Evolutionary conservation across 2,797 vertebrate genomes (phyloP).

Genomic region (Periophthalmus magnuspinnatus): DNA sequence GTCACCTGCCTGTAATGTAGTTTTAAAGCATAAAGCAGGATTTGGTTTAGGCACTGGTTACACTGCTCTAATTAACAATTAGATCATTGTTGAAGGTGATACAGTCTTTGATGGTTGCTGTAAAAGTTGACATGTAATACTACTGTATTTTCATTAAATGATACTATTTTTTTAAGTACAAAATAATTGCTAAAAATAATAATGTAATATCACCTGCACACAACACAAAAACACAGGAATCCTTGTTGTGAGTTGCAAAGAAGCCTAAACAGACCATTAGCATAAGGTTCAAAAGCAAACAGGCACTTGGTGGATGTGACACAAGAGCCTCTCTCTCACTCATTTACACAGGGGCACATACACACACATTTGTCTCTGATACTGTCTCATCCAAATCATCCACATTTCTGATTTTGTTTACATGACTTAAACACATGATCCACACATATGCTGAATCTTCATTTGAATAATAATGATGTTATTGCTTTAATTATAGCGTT

Average conservation of each 20-base stretch:
- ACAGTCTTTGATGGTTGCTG: too few relatives aligned
- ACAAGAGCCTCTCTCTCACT: constrained; percentile 30
- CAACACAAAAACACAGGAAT: constrained; percentile 38
- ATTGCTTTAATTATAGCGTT: background rate
- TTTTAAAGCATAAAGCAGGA: too few relatives aligned
- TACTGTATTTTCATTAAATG: too few relatives aligned
- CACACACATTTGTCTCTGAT: background rate
- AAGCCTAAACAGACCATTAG: constrained; percentile 52
- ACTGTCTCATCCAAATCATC: constrained; percentile 19
- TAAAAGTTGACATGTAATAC: too few relatives aligned
- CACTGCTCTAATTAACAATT: too few relatives aligned
- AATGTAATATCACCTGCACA: constrained; percentile 1
- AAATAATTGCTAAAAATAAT: background rate
- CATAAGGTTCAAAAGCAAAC: constrained; percentile 55
- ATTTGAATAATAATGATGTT: constrained; percentile 39
- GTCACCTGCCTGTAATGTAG: too few relatives aligned
- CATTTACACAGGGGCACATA: constrained; percentile 25
- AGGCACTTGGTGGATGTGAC: constrained; percentile 25
- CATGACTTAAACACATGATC: constrained; percentile 10
- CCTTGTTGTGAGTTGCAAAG: constrained; percentile 39
- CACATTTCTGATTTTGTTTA: background rate
- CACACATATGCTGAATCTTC: constrained; percentile 20
- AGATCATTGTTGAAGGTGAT: too few relatives aligned
- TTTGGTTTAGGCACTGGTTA: too few relatives aligned
- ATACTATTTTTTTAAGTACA: too few relatives aligned